Evolutionary conservation across 2,113 vertebrate species (phyloP).

Genomic region (Cavia aperea): DNA sequence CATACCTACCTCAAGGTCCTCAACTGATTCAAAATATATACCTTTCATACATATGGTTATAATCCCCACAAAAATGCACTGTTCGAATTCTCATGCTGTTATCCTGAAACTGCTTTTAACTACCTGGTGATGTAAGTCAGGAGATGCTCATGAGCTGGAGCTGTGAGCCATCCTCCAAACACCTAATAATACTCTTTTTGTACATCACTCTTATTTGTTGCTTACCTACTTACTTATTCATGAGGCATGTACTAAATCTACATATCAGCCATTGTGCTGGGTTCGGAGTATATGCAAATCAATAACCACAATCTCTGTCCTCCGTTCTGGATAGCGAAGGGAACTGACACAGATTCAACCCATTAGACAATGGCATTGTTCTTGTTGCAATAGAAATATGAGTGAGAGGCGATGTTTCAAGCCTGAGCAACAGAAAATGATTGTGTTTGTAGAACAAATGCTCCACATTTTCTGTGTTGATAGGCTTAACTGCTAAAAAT

Average conservation of each 20-base stretch:
- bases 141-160: not conserved
- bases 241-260: not conserved
- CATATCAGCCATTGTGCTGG: not conserved
- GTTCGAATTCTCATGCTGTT: not conserved
- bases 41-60: not conserved
- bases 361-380: not conserved
- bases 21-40: not conserved
- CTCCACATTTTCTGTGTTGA: not conserved
- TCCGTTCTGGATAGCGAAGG: not conserved
- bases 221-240: not conserved
- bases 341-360: not conserved
- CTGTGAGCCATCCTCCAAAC: not conserved
- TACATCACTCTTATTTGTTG: not conserved
- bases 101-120: not conserved
- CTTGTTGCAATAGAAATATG: not conserved
- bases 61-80: not conserved
- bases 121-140: not conserved
- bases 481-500: not conserved
- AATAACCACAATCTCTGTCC: not conserved
- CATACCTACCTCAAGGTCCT: not conserved
- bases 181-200: not conserved
- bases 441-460: not conserved
- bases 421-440: not conserved
- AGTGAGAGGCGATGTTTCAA: not conserved
- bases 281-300: not conserved